These are phyloP conservation scores for Caenorhabditis sp. DNA, from an alignment of 2,888 invertebrate species.

Conservation along the genomic window DNA sequence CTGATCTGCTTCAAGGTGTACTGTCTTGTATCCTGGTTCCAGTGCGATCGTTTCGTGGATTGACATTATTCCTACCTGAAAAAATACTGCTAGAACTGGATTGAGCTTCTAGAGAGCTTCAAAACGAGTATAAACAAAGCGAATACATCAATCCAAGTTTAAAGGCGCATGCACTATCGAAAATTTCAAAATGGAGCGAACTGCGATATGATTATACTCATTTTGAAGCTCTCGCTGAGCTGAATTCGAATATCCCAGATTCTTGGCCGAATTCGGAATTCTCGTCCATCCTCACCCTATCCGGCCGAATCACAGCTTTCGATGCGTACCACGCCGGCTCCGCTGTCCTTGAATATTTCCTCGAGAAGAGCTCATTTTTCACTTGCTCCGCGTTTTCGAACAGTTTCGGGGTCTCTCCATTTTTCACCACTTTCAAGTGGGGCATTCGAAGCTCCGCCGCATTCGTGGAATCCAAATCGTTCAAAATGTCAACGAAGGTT, in stretches of 20 bases:
- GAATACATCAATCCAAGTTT: too few relatives aligned
- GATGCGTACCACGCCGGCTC: conserved; percentile 7
- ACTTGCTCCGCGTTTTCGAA: conserved; percentile 6
- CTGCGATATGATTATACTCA: not conserved
- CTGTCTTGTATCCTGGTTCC: conserved; percentile 13
- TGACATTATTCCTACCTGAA: conserved; percentile 37
- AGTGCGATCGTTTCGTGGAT: conserved; percentile 22
- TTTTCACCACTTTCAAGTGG: conserved; percentile 1
- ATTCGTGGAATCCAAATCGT: not conserved
- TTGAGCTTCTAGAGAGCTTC: too few relatives aligned
- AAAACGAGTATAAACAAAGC: too few relatives aligned
- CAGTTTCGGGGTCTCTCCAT: conserved; percentile 4
- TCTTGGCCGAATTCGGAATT: not conserved
- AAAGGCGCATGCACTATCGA: too few relatives aligned
- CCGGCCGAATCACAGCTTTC: conserved; percentile 33
- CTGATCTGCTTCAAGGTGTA: not conserved
- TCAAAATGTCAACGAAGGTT: conserved; percentile 1
- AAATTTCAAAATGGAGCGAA: too few relatives aligned
- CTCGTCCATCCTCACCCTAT: conserved; percentile 5
- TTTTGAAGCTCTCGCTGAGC: not conserved
- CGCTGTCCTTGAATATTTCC: not conserved
- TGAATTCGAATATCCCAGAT: not conserved
- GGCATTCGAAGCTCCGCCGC: conserved; percentile 8
- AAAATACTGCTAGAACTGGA: not conserved
- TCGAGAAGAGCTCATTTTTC: not conserved